Evolutionary conservation across 2,113 vertebrate genomes (phyloP).

Genomic region (Mormyrus lacerda): DNA sequence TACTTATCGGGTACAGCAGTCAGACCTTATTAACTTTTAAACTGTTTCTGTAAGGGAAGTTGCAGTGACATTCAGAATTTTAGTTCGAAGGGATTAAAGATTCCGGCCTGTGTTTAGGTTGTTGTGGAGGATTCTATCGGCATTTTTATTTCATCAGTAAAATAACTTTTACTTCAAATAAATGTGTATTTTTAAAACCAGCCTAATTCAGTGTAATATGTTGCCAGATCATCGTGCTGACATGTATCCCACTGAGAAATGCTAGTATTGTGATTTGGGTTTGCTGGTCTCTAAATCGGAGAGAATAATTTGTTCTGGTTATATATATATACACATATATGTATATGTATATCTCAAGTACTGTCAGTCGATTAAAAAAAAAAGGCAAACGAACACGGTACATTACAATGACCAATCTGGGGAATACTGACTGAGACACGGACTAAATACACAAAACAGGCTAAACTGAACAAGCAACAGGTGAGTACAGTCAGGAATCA

Average conservation of each 20-base stretch:
- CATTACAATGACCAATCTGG: too few relatives aligned
- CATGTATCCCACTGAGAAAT: neutral
- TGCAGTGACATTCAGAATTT: neutral
- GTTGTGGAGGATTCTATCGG: neutral
- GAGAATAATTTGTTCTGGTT: neutral
- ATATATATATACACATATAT: too few relatives aligned
- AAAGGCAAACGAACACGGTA: too few relatives aligned
- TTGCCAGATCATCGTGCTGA: neutral
- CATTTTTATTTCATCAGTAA: neutral
- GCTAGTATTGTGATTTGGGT: neutral
- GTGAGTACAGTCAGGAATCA: too few relatives aligned
- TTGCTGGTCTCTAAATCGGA: neutral
- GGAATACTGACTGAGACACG: too few relatives aligned
- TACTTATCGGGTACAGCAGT: neutral
- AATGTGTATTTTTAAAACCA: neutral
- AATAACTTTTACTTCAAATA: neutral
- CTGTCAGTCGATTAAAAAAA: too few relatives aligned
- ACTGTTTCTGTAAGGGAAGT: neutral
- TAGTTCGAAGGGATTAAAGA: neutral
- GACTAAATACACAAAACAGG: too few relatives aligned
- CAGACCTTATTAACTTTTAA: neutral
- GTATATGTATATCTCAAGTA: too few relatives aligned
- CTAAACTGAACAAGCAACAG: too few relatives aligned
- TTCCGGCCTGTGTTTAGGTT: neutral
- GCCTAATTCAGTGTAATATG: neutral